Evolutionary conservation across 2,113 vertebrate genomes (phyloP), one percentile per base, ranked within the genome.

Genomic region (Pterocles orientalis): DNA sequence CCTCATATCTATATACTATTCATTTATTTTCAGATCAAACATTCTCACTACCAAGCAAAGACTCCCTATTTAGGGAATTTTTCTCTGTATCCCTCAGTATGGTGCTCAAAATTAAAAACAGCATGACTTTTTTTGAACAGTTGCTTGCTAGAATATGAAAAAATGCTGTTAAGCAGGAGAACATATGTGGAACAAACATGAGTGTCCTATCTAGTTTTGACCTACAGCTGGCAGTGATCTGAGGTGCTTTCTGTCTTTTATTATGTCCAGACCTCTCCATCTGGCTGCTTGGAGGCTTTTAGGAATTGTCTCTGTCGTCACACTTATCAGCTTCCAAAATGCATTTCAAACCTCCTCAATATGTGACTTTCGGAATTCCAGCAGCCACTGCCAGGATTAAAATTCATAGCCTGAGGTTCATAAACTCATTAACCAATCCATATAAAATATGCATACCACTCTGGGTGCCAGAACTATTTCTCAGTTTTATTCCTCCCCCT

Each of bases 341-440:
- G 9, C 50, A 72, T 95, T 48, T 66, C 81, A 88, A 73, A 86
- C 72, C 39, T 92, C 17, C 54, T 90, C 58, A 77, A 33, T 79
- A 77, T 86, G 76, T 33, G 66, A 91, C 69, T 79, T 76, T 86
- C 36, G 79, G 43, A 82, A 82, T 88, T 82, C 24, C 25, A 76
- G 45, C 43, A 91, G 14, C 33, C 61, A 33, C n/a, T 69, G 54
- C 41, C 60, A 96, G 50, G 29, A 73, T 89, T 91, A 92, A 95
- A 92, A 92, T 86, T 86, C 77, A 87, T 91, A 85, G 60, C 48
- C 85, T 85, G 71, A 88, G 68, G 89, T 86, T 92, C 92, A 76
- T 92, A 94, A 93, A 89, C 51, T 89, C 80, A 91, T 96, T 95
- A 96, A 88, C 17, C 47, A 93, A 94, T 72, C 23, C 43, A 21